Conservation (phyloP, 2,888 invertebrate species). For the Cheiracanthium punctorium region DNA sequence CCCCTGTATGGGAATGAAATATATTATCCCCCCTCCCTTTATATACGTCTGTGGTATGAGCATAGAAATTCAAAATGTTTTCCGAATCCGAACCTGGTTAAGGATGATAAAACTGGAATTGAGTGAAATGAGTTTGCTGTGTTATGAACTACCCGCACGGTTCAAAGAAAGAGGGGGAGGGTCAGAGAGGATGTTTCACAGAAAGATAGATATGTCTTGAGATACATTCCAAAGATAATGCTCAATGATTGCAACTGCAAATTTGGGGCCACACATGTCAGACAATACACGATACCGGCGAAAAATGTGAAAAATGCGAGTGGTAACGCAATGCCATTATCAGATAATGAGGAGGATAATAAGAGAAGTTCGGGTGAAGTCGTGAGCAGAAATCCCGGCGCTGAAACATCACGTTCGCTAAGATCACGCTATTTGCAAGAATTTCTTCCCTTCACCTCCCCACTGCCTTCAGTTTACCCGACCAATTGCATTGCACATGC, state of each 20-base stretch:
- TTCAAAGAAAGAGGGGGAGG: background rate
- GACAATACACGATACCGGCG: conserved; percentile 52
- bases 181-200: background rate
- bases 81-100: no score
- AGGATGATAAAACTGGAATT: background rate
- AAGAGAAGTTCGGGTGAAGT: conserved; percentile 55
- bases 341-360: conserved; percentile 63
- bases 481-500: background rate
- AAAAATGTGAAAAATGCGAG: conserved; percentile 64
- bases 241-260: conserved; percentile 49
- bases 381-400: conserved; percentile 54
- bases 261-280: conserved; percentile 62
- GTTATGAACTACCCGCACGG: background rate
- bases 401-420: conserved; percentile 58
- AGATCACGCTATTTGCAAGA: conserved; percentile 61
- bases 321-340: conserved; percentile 64
- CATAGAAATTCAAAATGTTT: no score
- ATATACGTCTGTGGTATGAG: no score
- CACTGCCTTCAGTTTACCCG: no score
- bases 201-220: conserved; percentile 41
- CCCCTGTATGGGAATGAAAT: no score
- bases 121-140: background rate
- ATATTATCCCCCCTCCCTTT: no score
- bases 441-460: conserved; percentile 19
- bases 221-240: conserved; percentile 61